Evolutionary conservation across 1,140 invertebrate species (phyloP).

Genomic region (Magallana gigas): DNA sequence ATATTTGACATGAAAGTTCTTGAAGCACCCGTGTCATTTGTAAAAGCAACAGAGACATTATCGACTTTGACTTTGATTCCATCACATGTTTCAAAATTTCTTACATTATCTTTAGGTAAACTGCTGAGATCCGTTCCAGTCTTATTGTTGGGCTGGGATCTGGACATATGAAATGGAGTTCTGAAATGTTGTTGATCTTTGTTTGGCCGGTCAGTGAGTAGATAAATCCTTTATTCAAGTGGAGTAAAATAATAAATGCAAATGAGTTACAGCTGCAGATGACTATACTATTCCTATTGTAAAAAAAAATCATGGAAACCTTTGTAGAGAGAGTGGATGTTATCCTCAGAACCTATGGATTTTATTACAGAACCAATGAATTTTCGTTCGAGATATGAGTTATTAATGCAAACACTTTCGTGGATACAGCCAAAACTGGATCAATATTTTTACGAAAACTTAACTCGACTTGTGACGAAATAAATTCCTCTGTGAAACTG

Average conservation of each 20-base stretch:
- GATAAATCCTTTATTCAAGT: too few species aligned
- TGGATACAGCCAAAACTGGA: not conserved
- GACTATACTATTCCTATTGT: not conserved
- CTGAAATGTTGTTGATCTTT: not conserved
- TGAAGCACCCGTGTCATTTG: not conserved
- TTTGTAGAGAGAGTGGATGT: not conserved
- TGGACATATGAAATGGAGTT: too few species aligned
- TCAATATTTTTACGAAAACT: not conserved
- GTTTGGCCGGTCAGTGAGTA: not conserved
- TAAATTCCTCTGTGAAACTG: too few species aligned
- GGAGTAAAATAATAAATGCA: not conserved
- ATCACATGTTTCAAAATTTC: not conserved
- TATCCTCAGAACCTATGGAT: not conserved
- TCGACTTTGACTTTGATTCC: not conserved
- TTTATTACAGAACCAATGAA: conserved; percentile 14
- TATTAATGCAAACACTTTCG: conserved; percentile 38
- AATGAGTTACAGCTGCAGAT: not conserved
- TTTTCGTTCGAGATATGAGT: not conserved
- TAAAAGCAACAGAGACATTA: not conserved
- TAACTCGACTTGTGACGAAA: not conserved
- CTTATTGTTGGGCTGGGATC: too few species aligned
- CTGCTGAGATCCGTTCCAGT: too few species aligned
- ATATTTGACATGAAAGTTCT: not conserved
- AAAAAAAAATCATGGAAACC: not conserved
- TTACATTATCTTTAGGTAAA: not conserved